Conservation (phyloP, 2,888 invertebrate genomes). For the Apamea epomidion region DNA sequence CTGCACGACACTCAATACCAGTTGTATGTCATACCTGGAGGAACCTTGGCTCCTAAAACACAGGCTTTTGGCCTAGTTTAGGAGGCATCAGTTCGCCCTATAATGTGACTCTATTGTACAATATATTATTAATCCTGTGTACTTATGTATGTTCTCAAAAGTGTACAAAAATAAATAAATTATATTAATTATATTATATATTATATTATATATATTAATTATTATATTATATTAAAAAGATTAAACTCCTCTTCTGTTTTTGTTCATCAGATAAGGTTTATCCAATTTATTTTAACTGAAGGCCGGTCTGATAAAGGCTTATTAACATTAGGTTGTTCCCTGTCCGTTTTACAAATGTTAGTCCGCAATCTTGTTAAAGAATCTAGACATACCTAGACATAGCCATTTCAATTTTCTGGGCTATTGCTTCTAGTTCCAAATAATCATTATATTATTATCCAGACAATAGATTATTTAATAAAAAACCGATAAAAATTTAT, state of each 20-base stretch:
- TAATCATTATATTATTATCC: background rate
- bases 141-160: too few relatives aligned
- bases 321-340: constrained; percentile 47
- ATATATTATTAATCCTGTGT: too few relatives aligned
- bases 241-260: constrained; percentile 38
- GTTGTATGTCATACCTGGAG: too few relatives aligned
- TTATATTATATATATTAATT: too few relatives aligned
- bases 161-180: too few relatives aligned
- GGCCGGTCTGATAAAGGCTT: constrained; percentile 45
- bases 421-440: constrained; percentile 1
- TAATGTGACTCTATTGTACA: too few relatives aligned
- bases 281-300: constrained; percentile 63
- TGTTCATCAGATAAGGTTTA: constrained; percentile 52
- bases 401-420: constrained; percentile 12
- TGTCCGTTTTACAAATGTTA: constrained; percentile 29
- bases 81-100: too few relatives aligned
- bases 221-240: too few relatives aligned
- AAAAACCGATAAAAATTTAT: background rate
- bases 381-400: constrained; percentile 17
- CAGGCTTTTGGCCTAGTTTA: too few relatives aligned
- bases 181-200: too few relatives aligned
- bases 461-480: background rate
- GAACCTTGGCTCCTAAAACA: too few relatives aligned
- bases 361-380: constrained; percentile 26
- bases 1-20: too few relatives aligned